Evolutionary conservation across 2,113 vertebrate species (phyloP), one percentile per base, ranked within the genome.

Genomic region (Gila orcuttii): DNA sequence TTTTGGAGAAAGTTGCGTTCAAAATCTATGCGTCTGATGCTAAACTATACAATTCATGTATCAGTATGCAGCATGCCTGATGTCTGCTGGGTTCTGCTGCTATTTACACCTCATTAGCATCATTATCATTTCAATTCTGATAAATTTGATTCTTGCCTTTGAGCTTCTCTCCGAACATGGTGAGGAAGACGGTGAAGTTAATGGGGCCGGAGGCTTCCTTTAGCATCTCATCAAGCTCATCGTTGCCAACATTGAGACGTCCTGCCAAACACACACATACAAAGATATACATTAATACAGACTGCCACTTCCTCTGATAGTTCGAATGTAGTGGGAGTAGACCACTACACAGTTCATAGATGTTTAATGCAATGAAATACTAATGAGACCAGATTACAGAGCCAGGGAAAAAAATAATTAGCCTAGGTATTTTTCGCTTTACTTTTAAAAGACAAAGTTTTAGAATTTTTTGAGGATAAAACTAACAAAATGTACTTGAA

Each of bases 111-210:
- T 59, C 68, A 59, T 83, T 83, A 83, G 19, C 31, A 42, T 74
- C 68, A 83, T 83, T 83, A 74, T 33, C 47, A 59, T 83, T 57
- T 71, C 45, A 73, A 39, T 83, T 52, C 21, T 59, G 82, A 83
- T 73, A 5, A 73, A 57, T 85, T 21, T 79, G 50, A 36, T 69
- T 66, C 93, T 92, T 79, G 97, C 96, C 97, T 95, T 97, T 97
- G 82, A 97, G 95, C 89, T 97, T 97, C 93, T 97, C 96, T 76
- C 97, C 96, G 86, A 97, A 97, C 96, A 97, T 97, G 6, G 96
- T 95, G 21, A 89, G 91, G 91, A 97, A 97, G 91, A 97, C 93
- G 1, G 97, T 97, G 90, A 97, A 97, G 93, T 97, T 97, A 90
- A 97, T 96, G 75, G 96, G 93, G 33, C 96, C 96, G 0, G 96